These are phyloP conservation scores for Centroberyx gerrardi DNA, from an alignment of 2,797 vertebrate genomes.

Conservation along the genomic window DNA sequence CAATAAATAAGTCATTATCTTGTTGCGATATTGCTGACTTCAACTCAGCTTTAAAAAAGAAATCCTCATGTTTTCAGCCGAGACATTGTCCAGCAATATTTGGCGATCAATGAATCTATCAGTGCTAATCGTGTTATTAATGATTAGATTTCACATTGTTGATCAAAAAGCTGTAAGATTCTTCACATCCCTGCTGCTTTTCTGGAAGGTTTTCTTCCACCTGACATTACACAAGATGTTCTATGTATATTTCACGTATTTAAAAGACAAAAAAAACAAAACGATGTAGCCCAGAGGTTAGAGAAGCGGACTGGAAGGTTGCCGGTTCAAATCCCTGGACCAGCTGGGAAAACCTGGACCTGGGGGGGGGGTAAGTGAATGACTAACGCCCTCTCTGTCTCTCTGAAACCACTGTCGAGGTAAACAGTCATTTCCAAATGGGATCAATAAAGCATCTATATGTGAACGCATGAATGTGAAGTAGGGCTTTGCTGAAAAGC, in stretches of 20 bases:
- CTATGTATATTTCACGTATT: background rate
- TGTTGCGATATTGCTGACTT: slow-evolving; percentile 44
- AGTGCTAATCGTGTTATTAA: slow-evolving; percentile 21
- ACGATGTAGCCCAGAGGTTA: background rate
- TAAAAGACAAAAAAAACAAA: background rate
- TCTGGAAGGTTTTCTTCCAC: background rate
- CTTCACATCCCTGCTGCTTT: background rate
- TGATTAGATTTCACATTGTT: slow-evolving; percentile 49
- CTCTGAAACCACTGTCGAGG: background rate
- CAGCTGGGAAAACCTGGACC: too few species aligned
- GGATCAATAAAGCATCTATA: background rate
- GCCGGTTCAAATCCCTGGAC: slow-evolving; percentile 7
- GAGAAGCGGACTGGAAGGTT: background rate
- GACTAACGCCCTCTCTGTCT: background rate
- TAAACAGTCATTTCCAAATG: slow-evolving; percentile 1
- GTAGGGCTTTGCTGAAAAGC: background rate
- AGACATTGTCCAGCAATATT: slow-evolving; percentile 77
- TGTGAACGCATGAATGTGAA: background rate
- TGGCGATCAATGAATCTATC: slow-evolving; percentile 41
- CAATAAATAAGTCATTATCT: slow-evolving; percentile 57
- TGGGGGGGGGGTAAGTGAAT: background rate
- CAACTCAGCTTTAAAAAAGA: slow-evolving; percentile 54
- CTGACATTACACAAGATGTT: background rate
- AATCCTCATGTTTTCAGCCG: slow-evolving; percentile 19
- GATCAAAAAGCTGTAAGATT: slow-evolving; percentile 1